Conservation (phyloP, 2,888 invertebrate genomes). For the Neoaliturus tenellus region DNA sequence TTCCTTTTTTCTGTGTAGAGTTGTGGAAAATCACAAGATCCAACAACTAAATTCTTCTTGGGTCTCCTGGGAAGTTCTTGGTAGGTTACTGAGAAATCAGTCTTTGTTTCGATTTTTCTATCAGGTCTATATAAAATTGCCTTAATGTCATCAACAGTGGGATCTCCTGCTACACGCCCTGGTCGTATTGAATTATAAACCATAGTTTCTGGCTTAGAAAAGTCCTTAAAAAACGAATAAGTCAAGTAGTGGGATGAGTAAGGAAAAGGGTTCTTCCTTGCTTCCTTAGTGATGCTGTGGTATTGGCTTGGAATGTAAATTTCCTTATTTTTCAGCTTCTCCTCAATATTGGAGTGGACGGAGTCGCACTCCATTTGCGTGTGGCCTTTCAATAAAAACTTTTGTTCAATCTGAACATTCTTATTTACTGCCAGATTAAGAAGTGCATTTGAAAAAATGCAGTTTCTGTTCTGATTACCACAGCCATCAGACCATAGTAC, state of each 20-base stretch:
- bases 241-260: conserved; percentile 8
- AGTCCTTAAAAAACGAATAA: conserved; percentile 27
- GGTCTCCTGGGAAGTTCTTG: conserved; percentile 6
- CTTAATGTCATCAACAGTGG: conserved; percentile 48
- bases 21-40: conserved; percentile 39
- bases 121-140: conserved; percentile 56
- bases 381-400: conserved; percentile 26
- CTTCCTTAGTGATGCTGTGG: conserved; percentile 47
- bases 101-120: conserved; percentile 37
- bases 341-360: conserved; percentile 13
- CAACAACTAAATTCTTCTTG: conserved; percentile 32
- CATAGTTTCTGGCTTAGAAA: conserved; percentile 47
- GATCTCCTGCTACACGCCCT: conserved; percentile 49
- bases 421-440: conserved; percentile 44
- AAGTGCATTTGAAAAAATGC: conserved; percentile 51
- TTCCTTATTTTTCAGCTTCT: not conserved
- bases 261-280: conserved; percentile 26
- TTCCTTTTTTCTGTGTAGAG: conserved; percentile 43
- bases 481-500: conserved; percentile 52
- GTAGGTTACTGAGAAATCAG: conserved; percentile 16
- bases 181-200: conserved; percentile 48
- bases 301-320: conserved; percentile 39
- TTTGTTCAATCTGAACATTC: conserved; percentile 30
- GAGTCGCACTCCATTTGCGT: conserved; percentile 15
- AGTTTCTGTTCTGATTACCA: conserved; percentile 46